Evolutionary conservation across 2,888 invertebrate genomes (phyloP), one percentile per base, ranked within the genome.

Genomic region (Scotopteryx bipunctaria): DNA sequence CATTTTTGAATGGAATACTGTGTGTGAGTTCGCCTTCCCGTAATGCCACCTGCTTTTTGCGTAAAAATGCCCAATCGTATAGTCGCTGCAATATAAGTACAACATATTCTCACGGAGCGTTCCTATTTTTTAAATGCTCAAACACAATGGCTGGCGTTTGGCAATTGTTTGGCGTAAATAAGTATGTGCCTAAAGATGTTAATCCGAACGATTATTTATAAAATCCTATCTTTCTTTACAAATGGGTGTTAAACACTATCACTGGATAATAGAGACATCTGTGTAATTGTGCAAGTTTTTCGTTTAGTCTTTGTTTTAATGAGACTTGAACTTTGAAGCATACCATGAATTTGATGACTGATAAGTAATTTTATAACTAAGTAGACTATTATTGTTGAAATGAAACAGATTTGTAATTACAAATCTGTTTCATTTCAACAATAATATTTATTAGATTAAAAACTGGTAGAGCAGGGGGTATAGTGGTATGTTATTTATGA

Each of bases 61-160:
- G 8, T 35, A 6, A 36, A 48, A 11, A 17, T 4, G n/a, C 14
- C 14, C 29, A 17, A 19, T 55, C 56, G 65, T 59, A 64, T n/a
- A 65, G 69, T 75, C 73, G 74, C 75, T 63, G 63, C 66, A 62
- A 65, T 54, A 63, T 49, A 33, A 51, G 68, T 63, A 82, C 81
- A 83, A 79, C 73, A 54, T 56, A 23, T 81, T 85, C 85, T 64
- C 83, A 83, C 79, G 76, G 57, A 59, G 56, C 52, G 63, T 54
- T 48, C 48, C 51, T 67, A 70, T 75, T 76, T 79, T 78, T 76
- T 73, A 68, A 67, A 66, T 55, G 57, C 48, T 55, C 57, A 54
- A 67, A 72, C 56, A 83, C 84, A 85, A 85, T 83, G 63, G 76
- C 25, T 51, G 46, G 59, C 61, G 69, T 83, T 81, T 75, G 72